These are phyloP conservation scores for Formica exsecta DNA, from an alignment of 1,140 invertebrate genomes.

Conservation along the genomic window DNA sequence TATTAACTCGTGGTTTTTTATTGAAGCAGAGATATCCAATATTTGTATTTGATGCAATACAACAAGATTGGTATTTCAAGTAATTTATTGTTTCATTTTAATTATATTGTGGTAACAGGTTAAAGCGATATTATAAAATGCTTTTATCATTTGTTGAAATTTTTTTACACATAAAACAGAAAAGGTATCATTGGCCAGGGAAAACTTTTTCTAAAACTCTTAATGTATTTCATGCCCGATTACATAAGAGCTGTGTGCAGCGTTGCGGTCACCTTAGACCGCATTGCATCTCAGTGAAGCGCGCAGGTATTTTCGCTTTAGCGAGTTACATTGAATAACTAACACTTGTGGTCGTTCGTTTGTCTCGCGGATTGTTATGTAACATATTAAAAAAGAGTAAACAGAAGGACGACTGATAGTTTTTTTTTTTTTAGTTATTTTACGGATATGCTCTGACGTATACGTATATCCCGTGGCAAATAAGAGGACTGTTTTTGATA, in stretches of 20 bases:
- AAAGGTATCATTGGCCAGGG: neutral
- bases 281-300: conserved; percentile 38
- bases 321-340: conserved; percentile 33
- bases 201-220: neutral
- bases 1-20: conserved; percentile 2
- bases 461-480: neutral
- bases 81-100: conserved; percentile 12
- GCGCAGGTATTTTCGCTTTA: conserved; percentile 44
- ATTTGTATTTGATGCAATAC: neutral
- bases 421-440: conserved; percentile 1
- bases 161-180: neutral
- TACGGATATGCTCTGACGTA: too few relatives aligned
- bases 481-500: neutral
- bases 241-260: conserved; percentile 19
- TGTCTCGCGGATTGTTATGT: conserved; percentile 41
- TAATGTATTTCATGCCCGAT: conserved; percentile 33
- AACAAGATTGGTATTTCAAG: conserved; percentile 15
- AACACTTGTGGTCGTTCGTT: conserved; percentile 23
- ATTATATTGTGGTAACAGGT: neutral
- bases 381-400: conserved; percentile 33
- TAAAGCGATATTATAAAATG: neutral
- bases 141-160: neutral
- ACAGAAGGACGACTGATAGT: neutral
- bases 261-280: conserved; percentile 43
- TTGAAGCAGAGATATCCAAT: neutral